Evolutionary conservation across 2,797 vertebrate species (phyloP).

Genomic region (Anolis apletophallus): DNA sequence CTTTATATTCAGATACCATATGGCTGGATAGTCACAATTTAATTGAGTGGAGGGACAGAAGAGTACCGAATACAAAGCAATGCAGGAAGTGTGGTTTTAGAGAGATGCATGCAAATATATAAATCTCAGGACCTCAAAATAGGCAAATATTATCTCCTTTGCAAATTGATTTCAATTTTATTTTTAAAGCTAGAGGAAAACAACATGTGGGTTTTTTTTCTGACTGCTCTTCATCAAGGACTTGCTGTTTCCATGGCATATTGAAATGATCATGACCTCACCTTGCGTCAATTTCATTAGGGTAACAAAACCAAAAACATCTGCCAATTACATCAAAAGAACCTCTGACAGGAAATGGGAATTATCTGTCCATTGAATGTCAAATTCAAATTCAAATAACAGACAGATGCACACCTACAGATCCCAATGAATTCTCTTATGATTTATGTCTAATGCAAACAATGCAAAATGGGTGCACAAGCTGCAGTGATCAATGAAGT

Average conservation of each 20-base stretch:
- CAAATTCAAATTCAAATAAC: background rate
- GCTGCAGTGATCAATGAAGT: background rate
- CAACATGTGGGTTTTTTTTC: background rate
- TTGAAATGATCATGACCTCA: background rate
- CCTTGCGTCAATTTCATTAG: background rate
- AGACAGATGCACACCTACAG: background rate
- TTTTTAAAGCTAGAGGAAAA: background rate
- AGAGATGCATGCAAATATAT: slow-evolving; percentile 16
- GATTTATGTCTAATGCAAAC: background rate
- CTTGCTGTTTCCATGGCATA: background rate
- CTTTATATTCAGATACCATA: background rate
- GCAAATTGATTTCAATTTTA: background rate
- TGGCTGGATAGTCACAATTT: background rate
- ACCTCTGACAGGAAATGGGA: slow-evolving; percentile 4
- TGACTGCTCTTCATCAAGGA: background rate
- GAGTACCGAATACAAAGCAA: background rate
- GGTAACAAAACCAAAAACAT: background rate
- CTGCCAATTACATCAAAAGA: background rate
- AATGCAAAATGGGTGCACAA: background rate
- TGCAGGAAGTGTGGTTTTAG: slow-evolving; percentile 11
- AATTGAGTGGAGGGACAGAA: background rate
- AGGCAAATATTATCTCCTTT: slow-evolving; percentile 17
- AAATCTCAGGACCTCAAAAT: slow-evolving; percentile 10
- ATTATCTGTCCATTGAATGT: background rate
- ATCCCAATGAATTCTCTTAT: background rate